Base-by-base conservation (phyloP, 2,113 vertebrate species). In the Toxotes chatareus region DNA sequence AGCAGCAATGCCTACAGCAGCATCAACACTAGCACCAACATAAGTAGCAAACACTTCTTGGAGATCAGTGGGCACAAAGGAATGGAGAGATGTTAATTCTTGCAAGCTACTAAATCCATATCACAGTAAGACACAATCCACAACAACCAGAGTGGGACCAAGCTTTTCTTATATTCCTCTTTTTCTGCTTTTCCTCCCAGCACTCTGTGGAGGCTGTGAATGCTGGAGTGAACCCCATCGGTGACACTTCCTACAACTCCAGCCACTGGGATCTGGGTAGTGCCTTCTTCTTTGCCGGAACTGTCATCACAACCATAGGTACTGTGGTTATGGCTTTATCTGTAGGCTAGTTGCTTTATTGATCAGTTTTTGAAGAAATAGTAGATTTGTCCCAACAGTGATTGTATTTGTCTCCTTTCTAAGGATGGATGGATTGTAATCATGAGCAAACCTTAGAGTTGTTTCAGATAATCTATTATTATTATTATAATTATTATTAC, bases 261-360 rank as follows among this genome's bases (percentile, higher is more conserved):
- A 99, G 97, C 85, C 96, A 99, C 82, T 99, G 98, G 98, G 98
- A 99, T 85, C 95, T 99, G 0, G 97, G 98, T 87, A 98, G 97
- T 94, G 96, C 98, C 91, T 99, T 99, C 95, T 99, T 99, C 94
- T 99, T 99, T 86, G 97, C 98, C 86, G 98, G 98, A 88, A 99
- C 98, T 0, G 98, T 99, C 85, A 99, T 99, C 91, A 99, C 98
- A 46, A 99, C 98, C 32, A 99, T 99, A 95, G 98, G 98, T 99
- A 96, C n/a, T 17, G 21, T 73, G 21, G 42, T 38, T 3, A n/a
- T 51, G 21, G 17, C 19, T 53, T 42, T 1, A 21, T 5, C 9
- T 5, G 13, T 16, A 57, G 27, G 27, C 27, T 27, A 27, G 51
- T 11, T 38, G 23, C n/a, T 12, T 38, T 71, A 27, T 27, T 57